phyloP scores from a whole-genome alignment of 30 jellyfish, hydroid and myxozoan species.

The Cassiopea xamachana region DNA sequence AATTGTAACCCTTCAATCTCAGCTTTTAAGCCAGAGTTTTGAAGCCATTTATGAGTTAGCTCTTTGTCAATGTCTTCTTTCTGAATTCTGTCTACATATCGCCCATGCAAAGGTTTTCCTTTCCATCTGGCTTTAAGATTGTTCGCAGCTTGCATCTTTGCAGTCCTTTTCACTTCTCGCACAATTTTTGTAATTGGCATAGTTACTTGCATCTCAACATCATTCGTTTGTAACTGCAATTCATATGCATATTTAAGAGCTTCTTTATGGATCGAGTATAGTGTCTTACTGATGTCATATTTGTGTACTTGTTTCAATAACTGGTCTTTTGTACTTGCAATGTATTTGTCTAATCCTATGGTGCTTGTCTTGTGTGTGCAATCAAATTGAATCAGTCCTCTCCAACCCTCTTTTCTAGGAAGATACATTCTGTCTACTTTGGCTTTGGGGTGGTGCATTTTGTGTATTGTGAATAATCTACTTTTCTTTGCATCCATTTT shows the following conservation, averaged over 20 bases:
- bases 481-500: constrained; percentile 16
- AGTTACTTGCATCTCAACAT: neutral
- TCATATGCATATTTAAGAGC: neutral
- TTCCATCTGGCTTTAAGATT: too few species aligned
- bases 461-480: neutral
- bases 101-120: too few species aligned
- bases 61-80: too few species aligned
- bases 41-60: too few species aligned
- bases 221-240: neutral
- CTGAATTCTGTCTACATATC: too few species aligned
- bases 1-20: too few species aligned
- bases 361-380: neutral
- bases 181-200: too few species aligned
- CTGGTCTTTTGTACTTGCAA: neutral
- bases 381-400: constrained; percentile 27
- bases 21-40: too few species aligned
- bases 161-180: too few species aligned
- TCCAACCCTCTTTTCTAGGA: neutral
- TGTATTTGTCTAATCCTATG: neutral
- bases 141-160: too few species aligned
- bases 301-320: neutral
- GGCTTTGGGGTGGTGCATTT: constrained; percentile 19
- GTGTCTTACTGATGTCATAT: neutral
- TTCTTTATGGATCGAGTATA: neutral
- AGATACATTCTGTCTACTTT: neutral